Conservation (phyloP, 2,888 invertebrate species). For the Dichetophora obliterata region DNA sequence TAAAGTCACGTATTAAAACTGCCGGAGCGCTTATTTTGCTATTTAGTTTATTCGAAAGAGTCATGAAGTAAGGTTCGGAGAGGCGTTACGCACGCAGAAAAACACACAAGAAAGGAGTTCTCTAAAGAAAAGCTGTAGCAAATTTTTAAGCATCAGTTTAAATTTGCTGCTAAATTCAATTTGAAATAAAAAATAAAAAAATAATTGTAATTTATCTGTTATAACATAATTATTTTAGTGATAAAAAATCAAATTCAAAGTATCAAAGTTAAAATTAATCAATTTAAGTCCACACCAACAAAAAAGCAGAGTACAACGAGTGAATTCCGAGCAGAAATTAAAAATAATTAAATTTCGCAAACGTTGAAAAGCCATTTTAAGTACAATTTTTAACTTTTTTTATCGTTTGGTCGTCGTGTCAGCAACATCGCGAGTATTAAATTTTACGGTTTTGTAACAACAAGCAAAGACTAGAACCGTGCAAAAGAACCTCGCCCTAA, state of each 20-base stretch:
- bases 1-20: constrained; percentile 41
- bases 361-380: constrained; percentile 40
- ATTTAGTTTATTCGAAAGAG: constrained; percentile 58
- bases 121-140: constrained; percentile 44
- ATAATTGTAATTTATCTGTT: constrained; percentile 57
- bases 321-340: constrained; percentile 51
- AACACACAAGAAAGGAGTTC: constrained; percentile 51
- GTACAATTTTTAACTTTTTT: constrained; percentile 44
- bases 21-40: constrained; percentile 48
- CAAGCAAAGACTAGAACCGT: constrained; percentile 23
- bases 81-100: constrained; percentile 60
- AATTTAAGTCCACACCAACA: constrained; percentile 35
- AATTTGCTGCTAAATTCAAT: constrained; percentile 56
- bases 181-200: constrained; percentile 49
- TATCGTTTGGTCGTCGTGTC: constrained; percentile 5
- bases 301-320: constrained; percentile 61
- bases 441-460: constrained; percentile 29
- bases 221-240: constrained; percentile 53
- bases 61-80: constrained; percentile 64
- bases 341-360: constrained; percentile 27
- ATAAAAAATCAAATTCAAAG: constrained; percentile 57
- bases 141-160: constrained; percentile 54
- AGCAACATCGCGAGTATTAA: constrained; percentile 37
- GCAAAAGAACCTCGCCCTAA: not conserved
- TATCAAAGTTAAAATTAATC: constrained; percentile 46